Evolutionary conservation across 2,797 vertebrate genomes (phyloP), one percentile per base, ranked within the genome.

Genomic region (Crenuchus spilurus): DNA sequence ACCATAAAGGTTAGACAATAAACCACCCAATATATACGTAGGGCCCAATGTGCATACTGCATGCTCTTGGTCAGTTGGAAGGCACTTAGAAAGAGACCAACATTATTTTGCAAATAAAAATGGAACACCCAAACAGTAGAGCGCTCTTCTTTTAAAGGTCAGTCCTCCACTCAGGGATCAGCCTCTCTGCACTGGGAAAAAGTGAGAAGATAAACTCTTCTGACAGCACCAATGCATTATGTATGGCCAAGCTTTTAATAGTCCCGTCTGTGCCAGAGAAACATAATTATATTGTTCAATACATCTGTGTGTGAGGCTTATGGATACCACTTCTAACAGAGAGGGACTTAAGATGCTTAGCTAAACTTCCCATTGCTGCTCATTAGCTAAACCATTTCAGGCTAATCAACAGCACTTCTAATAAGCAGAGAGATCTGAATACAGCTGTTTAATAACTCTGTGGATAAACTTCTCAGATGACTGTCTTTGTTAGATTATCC

Each of bases 181-280:
- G 51, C 62, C 71, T 83, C 71, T 41, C 77, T 61, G 62, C 74
- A 63, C 69, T 48, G 63, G 55, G 64, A 77, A 55, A 76, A 76
- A 71, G 67, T 51, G 64, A 70, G 66, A 69, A 68, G 68, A 77
- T 82, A 82, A 83, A 80, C 77, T 73, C 77, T 78, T 70, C 61
- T 71, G 83, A 84, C 80, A 83, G 79, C 70, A 64, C 31, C 55
- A 31, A 82, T 83, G 74, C 79, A 78, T 84, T 79, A 83, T 83
- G 77, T 69, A 86, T 81, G n/a, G 28, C 58, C 30, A 55, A 49
- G 57, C 74, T 84, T 81, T 84, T 83, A 80, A 77, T 69, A 79
- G 76, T 62, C 37, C 41, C 42, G 74, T 75, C 73, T 77, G 54
- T 68, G 46, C 74, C 72, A 55, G 49, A 41, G 72, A 73, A 75